Base-by-base conservation (phyloP, 1,140 invertebrate genomes). In the Rhizoglyphus robini region DNA sequence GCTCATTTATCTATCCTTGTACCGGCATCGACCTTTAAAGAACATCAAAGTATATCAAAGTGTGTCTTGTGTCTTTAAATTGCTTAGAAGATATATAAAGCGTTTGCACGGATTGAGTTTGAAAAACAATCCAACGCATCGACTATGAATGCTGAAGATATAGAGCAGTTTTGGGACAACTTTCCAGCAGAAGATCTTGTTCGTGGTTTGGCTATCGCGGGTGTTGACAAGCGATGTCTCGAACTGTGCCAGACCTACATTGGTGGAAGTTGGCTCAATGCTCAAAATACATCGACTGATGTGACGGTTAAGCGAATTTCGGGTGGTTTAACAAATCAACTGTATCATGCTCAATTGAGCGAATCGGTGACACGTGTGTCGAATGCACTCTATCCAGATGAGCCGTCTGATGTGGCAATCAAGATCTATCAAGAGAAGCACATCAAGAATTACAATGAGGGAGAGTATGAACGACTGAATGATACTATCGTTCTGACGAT, bases 401-500 rank as follows among this genome's bases (percentile, higher is more conserved):
- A 41, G 18, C 36, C 36, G 18, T 25, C 11, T 58, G 61, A 63
- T 15, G 61, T 63, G 47, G 61, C 61, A 11, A 46, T 63, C 29
- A 63, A 63, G 29, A 51, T 63, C 8, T 63, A 63, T 63, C 5
- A 8, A 63, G 8, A n/a, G 32, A 63, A 63, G 23, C 25, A 25
- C 8, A 20, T 49, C 5, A 46, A 54, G 31, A 27, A 32, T 54
- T 54, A 27, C 34, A 36, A 63, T 36, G 5, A 4, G 23, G 8
- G 3, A n/a, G 36, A 31, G 15, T 29, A 13, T 18, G 61, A 63
- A 63, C 31, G 61, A 5, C 11, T 63, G n/a, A 36, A 32, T 63
- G 61, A 63, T 63, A 63, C 34, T 11, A 47, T 63, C 32, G 32
- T 63, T 63, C 15, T 54, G 5, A 58, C 34, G 11, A 25, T 63